Conservation (phyloP, 2,888 invertebrate species). For the Myopa tessellatipennis region DNA sequence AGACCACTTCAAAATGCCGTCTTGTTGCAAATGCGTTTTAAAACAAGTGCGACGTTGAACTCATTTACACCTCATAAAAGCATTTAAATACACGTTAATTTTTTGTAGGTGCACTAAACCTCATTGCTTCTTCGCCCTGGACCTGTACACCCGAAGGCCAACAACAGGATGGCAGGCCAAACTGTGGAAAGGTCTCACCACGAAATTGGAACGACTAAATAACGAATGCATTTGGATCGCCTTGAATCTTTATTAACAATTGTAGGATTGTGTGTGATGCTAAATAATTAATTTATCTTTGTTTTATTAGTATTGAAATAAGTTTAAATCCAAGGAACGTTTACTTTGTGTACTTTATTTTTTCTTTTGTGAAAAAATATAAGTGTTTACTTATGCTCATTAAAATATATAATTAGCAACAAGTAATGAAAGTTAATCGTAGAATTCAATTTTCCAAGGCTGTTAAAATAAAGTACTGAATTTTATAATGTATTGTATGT, state of each 20-base stretch:
- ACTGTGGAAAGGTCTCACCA: constrained; percentile 50
- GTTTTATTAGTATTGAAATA: background rate
- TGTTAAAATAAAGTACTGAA: constrained; percentile 42
- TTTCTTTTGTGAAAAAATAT: too few species aligned
- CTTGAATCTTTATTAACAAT: too few species aligned
- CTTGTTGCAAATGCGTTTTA: constrained; percentile 79
- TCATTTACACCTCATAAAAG: background rate
- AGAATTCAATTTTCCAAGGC: constrained; percentile 24
- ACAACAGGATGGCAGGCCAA: constrained; percentile 62
- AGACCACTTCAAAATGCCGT: constrained; percentile 75
- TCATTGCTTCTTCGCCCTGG: background rate
- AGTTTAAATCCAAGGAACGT: background rate
- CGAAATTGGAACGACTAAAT: background rate
- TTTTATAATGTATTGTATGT: constrained; percentile 50
- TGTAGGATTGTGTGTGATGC: background rate
- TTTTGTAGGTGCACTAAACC: background rate
- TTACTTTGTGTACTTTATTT: background rate
- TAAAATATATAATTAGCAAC: background rate
- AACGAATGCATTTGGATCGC: too few species aligned
- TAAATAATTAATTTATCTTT: background rate
- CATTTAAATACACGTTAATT: background rate
- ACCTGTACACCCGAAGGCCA: constrained; percentile 51
- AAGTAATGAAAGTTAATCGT: background rate
- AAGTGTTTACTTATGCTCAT: too few species aligned
- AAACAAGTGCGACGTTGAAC: constrained; percentile 27